phyloP scores from a whole-genome alignment of 2,888 invertebrate species.

The Hofmannophila pseudospretella region DNA sequence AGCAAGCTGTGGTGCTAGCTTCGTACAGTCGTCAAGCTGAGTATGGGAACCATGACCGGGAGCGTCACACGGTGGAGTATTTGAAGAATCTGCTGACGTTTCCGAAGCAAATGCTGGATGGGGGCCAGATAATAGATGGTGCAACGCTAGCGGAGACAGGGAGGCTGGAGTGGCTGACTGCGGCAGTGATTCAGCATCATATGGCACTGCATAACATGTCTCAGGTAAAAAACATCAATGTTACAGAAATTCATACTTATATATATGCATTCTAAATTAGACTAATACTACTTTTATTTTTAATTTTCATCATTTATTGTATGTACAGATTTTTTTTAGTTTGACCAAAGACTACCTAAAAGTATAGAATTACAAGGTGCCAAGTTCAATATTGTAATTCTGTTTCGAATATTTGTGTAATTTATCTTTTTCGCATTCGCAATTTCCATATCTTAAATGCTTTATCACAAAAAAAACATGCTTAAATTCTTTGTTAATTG shows the following conservation, averaged over 20 bases:
- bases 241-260: too few species aligned
- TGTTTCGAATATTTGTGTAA: too few species aligned
- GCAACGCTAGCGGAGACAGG: conserved; percentile 80
- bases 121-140: conserved; percentile 65
- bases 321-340: too few species aligned
- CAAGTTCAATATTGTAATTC: too few species aligned
- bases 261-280: too few species aligned
- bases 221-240: conserved; percentile 80
- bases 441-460: too few species aligned
- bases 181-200: conserved; percentile 87
- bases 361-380: too few species aligned
- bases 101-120: conserved; percentile 87
- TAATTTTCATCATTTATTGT: too few species aligned
- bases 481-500: conserved; percentile 1
- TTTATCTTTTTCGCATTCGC: too few species aligned
- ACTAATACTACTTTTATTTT: too few species aligned
- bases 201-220: conserved; percentile 84
- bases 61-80: conserved; percentile 94
- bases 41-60: conserved; percentile 92
- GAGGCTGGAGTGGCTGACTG: conserved; percentile 85
- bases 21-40: conserved; percentile 98
- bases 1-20: conserved; percentile 94
- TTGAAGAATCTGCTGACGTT: conserved; percentile 93
- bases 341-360: too few species aligned
- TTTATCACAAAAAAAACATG: conserved; percentile 2